Percentiles rank a stretch among this genome's conserved stretches.
These are phyloP conservation scores for Ctenopoma multispine DNA, from an alignment of 2,797 vertebrate genomes.

Conservation along the genomic window DNA sequence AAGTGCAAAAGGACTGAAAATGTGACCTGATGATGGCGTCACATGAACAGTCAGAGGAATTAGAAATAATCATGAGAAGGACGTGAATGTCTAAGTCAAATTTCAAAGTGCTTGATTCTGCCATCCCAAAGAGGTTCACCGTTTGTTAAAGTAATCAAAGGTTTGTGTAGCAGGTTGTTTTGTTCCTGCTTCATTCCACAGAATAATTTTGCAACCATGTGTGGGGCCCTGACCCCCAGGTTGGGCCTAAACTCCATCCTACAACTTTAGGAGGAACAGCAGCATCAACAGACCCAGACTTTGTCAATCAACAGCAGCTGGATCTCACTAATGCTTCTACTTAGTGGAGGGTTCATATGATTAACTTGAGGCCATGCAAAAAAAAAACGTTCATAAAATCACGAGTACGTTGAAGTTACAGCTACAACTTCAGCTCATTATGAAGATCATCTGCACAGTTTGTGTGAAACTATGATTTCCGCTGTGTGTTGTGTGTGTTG, in stretches of 20 bases:
- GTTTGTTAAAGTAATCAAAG: too few species aligned
- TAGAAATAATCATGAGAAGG: too few species aligned
- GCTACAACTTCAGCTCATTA: slow-evolving; percentile 24
- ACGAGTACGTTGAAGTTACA: not conserved
- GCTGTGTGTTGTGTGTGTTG: slow-evolving; percentile 30
- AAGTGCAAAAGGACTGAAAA: too few species aligned
- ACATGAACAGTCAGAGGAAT: too few species aligned
- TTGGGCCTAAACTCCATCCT: not conserved
- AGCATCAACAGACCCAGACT: not conserved
- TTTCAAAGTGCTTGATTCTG: too few species aligned
- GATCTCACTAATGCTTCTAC: not conserved
- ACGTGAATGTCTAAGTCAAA: too few species aligned
- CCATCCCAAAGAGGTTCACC: too few species aligned
- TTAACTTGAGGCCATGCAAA: slow-evolving; percentile 5
- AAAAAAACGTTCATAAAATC: not conserved
- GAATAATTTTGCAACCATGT: too few species aligned
- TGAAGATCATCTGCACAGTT: slow-evolving; percentile 8
- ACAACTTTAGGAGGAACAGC: not conserved
- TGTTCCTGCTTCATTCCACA: too few species aligned
- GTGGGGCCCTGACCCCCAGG: too few species aligned
- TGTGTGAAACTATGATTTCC: not conserved
- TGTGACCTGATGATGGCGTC: too few species aligned
- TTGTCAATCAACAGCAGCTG: not conserved
- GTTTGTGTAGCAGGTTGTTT: too few species aligned
- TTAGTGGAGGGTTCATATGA: slow-evolving; percentile 13